phyloP scores from a whole-genome alignment of 2,797 vertebrate genomes.

The Dryobates pubescens region DNA sequence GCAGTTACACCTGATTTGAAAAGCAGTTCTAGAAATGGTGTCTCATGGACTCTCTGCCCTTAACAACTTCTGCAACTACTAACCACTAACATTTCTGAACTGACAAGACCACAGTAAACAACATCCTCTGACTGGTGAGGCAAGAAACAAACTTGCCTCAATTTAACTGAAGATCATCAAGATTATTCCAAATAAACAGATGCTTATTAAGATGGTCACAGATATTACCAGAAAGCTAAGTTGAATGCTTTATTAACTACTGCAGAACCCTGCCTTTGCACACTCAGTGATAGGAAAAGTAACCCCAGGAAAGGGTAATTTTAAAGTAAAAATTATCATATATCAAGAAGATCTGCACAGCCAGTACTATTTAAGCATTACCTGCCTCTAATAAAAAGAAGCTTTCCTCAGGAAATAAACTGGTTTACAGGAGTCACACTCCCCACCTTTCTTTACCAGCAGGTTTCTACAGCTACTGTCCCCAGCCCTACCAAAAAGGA shows the following conservation, averaged over 20 bases:
- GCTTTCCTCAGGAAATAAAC: background rate
- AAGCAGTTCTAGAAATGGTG: background rate
- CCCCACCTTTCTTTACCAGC: background rate
- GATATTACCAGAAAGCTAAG: background rate
- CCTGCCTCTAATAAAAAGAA: background rate
- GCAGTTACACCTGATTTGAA: background rate
- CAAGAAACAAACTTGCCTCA: background rate
- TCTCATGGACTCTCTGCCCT: background rate
- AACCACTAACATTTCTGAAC: background rate
- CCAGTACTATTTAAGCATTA: background rate
- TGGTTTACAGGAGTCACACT: background rate
- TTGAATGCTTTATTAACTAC: background rate
- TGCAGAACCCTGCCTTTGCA: background rate
- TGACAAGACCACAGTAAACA: background rate
- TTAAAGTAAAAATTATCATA: background rate
- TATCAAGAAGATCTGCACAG: background rate
- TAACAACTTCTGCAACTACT: background rate
- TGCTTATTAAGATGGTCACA: background rate
- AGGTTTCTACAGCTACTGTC: background rate
- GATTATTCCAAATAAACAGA: background rate
- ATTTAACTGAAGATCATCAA: background rate
- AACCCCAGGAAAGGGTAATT: background rate
- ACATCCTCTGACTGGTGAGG: background rate
- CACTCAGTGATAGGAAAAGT: background rate
- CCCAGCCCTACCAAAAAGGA: background rate